Evolutionary conservation across 2,113 vertebrate species (phyloP), one percentile per base, ranked within the genome.

Genomic region (Danio rerio): DNA sequence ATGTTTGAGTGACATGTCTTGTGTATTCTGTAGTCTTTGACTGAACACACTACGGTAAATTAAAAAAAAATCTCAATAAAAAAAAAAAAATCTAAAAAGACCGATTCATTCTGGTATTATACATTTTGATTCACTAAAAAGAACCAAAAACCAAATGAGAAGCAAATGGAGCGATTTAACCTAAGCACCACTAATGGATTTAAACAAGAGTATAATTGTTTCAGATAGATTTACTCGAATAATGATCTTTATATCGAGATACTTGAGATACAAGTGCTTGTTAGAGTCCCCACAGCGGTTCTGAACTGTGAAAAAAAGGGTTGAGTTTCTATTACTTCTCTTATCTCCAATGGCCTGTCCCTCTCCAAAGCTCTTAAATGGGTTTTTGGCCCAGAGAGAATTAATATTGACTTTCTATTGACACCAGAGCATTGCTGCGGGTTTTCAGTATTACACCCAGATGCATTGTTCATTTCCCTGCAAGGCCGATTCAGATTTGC

Each of bases 341-440:
- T 58, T 20, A 84, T 80, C 76, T 63, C 62, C 49, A 63, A 18
- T 10, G 55, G n/a, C 62, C 4, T 1, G 70, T 61, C 62, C 66
- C 21, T 31, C 55, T 68, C 83, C 31, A n/a, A 11, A 58, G 31
- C 16, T 50, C 47, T 62, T 63, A 16, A 77, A 63, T 40, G 58
- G 49, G 78, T 16, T 81, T 81, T 45, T 75, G 62, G 62, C 47
- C 63, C 42, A 58, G 62, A 45, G 83, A 84, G 80, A 84, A 81
- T 81, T 66, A 84, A 80, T 80, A 84, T 81, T 55, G 83, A 84
- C 83, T 84, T 84, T 76, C 62, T 31, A 31, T 43, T 76, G 62
- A 18, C 83, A 70, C 15, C 42, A 73, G 68, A 42, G 49, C 49
- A 62, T 78, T 68, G 62, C 70, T 75, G 16, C 15, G 18, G 53